A percentile compares a stretch with the other conserved stretches of the same genome.
These are phyloP conservation scores for Stegastes partitus DNA, from an alignment of 2,113 vertebrate species.

Conservation along the genomic window DNA sequence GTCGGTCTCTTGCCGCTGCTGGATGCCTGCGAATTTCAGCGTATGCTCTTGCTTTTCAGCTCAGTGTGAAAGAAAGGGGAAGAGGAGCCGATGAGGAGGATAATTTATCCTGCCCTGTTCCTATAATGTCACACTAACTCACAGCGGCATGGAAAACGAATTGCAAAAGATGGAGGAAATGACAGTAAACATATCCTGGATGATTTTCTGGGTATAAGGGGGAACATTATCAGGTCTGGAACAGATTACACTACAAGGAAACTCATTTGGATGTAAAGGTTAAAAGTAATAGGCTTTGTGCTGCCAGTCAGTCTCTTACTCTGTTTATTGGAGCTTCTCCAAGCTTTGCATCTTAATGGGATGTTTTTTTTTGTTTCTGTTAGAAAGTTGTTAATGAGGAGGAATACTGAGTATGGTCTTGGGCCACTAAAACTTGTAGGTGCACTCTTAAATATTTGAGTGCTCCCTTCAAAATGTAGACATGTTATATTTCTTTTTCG, in stretches of 20 bases:
- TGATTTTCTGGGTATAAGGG: constrained; percentile 58
- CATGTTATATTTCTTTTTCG: constrained; percentile 5
- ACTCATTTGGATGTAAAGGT: constrained; percentile 60
- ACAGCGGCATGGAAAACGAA: constrained; percentile 58
- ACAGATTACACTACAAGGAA: constrained; percentile 44
- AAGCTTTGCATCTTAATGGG: constrained; percentile 53
- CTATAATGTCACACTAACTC: constrained; percentile 66
- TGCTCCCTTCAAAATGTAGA: background rate
- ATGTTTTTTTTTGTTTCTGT: constrained; percentile 3
- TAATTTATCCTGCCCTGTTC: constrained; percentile 47
- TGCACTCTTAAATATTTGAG: background rate
- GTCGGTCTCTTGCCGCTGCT: constrained; percentile 30
- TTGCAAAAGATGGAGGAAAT: constrained; percentile 56
- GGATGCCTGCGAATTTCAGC: constrained; percentile 29
- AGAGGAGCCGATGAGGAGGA: constrained; percentile 34
- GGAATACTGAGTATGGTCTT: constrained; percentile 14
- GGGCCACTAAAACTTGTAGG: constrained; percentile 12
- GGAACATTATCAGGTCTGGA: constrained; percentile 45
- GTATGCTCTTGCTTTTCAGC: constrained; percentile 33
- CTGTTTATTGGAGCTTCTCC: constrained; percentile 46
- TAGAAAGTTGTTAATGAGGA: constrained; percentile 50
- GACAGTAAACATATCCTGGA: constrained; percentile 69
- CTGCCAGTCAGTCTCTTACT: constrained; percentile 44
- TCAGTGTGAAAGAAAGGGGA: constrained; percentile 36
- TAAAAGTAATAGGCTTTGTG: constrained; percentile 54